Evolutionary conservation across 1,140 invertebrate genomes (phyloP), one percentile per base, ranked within the genome.

Genomic region (Marisa cornuarietis): DNA sequence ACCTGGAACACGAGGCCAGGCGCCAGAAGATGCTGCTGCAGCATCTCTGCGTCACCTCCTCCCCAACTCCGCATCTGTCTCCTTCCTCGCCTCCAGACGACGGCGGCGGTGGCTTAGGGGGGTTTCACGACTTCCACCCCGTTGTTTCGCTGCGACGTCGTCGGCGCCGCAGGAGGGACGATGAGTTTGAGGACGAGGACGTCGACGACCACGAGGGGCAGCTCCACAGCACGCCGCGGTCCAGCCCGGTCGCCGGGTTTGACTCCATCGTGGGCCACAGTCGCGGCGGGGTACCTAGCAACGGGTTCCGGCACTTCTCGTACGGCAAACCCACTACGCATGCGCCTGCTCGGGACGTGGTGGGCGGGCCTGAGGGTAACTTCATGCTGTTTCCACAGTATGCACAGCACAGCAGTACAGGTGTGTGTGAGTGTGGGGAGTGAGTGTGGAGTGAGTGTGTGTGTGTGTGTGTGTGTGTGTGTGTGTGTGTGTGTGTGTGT

Each of bases 1-100:
- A 77, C 76, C 20, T 24, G 6, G 76, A 68, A 10, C 68, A 77
- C 65, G 65, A 68, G 51, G 61, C 65, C 16, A 16, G 71, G 42
- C 73, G 52, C 49, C 51, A 81, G 52, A 16, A 52, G 54, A 72
- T 51, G 49, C 58, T 58, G 54, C 11, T 18, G 11, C 54, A 58
- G 54, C 54, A 58, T 8, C 54, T 58, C 4, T 58, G 54, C 54
- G 54, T 18, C 54, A 58, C 54, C 54, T 58, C 54, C 54, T 58
- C 54, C 11, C 54, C 54, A 11, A 8, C 54, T 58, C 54, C 54
- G 8, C 54, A 58, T 8, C 54, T 58, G 54, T 58, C 54, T 18
- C 11, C 54, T 8, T 58, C 54, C 54, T 18, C 54, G 8, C 31
- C 31, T 42, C 54, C 16, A 2, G 11, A 58, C 54, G 54, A 58